Conservation (phyloP, 2,113 vertebrate genomes). For the Nibea albiflora region DNA sequence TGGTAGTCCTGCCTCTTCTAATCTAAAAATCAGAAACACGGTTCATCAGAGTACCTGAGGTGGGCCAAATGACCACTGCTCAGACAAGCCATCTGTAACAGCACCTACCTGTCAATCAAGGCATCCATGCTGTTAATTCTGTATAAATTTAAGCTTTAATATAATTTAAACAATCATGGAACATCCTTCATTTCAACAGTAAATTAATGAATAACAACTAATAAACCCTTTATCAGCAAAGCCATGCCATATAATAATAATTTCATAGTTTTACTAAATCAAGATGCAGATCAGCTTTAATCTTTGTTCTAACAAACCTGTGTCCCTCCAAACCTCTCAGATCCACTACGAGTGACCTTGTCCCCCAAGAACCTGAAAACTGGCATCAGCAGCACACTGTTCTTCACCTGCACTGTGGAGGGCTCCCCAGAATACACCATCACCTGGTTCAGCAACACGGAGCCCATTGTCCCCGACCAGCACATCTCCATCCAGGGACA, state of each 20-base stretch:
- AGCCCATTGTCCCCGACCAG: slow-evolving; percentile 89
- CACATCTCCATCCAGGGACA: slow-evolving; percentile 97
- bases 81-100: no score
- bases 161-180: no score
- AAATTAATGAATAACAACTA: background rate
- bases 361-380: slow-evolving; percentile 99
- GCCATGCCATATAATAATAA: no score
- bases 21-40: no score
- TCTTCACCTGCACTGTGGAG: slow-evolving; percentile 94
- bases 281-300: background rate
- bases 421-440: slow-evolving; percentile 94
- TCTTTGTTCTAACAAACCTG: background rate
- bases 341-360: slow-evolving; percentile 94
- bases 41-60: no score
- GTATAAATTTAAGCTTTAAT: background rate
- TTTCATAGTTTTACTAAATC: background rate
- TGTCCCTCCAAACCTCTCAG: slow-evolving; percentile 78
- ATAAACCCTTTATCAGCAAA: background rate
- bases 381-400: slow-evolving; percentile 97
- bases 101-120: no score
- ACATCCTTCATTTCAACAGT: background rate
- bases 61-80: no score
- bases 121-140: no score
- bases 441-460: slow-evolving; percentile 97
- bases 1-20: no score